Percentiles rank a stretch among this genome's conserved stretches.
phyloP scores from a whole-genome alignment of 2,113 vertebrate species.

The Trachemys scripta region DNA sequence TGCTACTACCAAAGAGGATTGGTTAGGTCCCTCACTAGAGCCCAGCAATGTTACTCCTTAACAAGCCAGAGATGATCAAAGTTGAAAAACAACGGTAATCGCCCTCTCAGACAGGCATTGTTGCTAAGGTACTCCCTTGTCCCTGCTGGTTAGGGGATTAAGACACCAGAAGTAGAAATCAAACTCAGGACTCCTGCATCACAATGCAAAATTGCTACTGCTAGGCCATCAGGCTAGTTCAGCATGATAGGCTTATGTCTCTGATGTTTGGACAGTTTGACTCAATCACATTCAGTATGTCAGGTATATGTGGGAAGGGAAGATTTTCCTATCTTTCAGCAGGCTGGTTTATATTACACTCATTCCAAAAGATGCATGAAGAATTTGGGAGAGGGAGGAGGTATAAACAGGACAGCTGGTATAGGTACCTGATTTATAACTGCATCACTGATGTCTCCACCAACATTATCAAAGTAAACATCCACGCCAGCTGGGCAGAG shows the following conservation, averaged over 20 bases:
- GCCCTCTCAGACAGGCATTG: neutral
- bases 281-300: neutral
- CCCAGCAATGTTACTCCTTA: neutral
- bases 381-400: neutral
- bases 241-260: neutral
- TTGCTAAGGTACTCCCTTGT: neutral
- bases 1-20: neutral
- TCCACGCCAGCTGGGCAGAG: conserved; percentile 90
- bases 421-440: conserved; percentile 87
- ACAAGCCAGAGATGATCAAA: neutral
- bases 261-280: neutral
- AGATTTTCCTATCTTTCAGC: neutral
- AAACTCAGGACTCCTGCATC: neutral
- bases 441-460: conserved; percentile 89
- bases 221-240: neutral
- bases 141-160: neutral
- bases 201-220: neutral
- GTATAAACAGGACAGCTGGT: neutral
- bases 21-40: neutral
- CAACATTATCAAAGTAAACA: conserved; percentile 97
- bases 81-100: neutral
- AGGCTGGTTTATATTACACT: neutral
- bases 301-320: neutral
- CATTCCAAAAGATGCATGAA: neutral
- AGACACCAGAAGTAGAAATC: neutral